phyloP scores from a whole-genome alignment of 2,888 invertebrate genomes.

The Oxyteleia sp. region DNA sequence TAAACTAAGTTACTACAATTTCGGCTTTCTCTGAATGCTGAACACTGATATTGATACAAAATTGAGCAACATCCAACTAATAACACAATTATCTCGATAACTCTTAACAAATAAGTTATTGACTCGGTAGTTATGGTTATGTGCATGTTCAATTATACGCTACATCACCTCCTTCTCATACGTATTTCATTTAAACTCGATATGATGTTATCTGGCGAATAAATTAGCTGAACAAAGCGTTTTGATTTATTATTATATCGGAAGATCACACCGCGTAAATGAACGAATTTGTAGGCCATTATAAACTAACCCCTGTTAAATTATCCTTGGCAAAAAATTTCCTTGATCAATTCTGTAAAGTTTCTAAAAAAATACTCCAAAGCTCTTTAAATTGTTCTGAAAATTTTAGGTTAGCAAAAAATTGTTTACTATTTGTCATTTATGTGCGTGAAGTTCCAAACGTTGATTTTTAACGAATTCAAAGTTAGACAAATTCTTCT shows the following conservation, averaged over 20 bases:
- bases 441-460: too few relatives aligned
- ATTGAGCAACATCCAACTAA: slow-evolving; percentile 43
- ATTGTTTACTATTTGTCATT: too few relatives aligned
- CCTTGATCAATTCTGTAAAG: too few relatives aligned
- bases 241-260: neutral
- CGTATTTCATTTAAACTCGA: slow-evolving; percentile 17
- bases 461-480: too few relatives aligned
- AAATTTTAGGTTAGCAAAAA: too few relatives aligned
- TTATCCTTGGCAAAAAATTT: too few relatives aligned
- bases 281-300: neutral
- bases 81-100: slow-evolving; percentile 44
- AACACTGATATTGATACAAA: slow-evolving; percentile 42
- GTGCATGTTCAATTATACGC: slow-evolving; percentile 37
- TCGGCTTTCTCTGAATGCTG: slow-evolving; percentile 31
- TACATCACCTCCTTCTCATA: slow-evolving; percentile 23
- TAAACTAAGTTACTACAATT: slow-evolving; percentile 54
- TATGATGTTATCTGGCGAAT: slow-evolving; percentile 4
- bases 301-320: neutral
- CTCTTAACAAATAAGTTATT: slow-evolving; percentile 52
- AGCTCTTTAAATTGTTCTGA: too few relatives aligned
- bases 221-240: slow-evolving; percentile 20
- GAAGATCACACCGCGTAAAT: neutral
- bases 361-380: too few relatives aligned
- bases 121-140: slow-evolving; percentile 26
- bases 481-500: too few relatives aligned